A percentile compares a stretch with the other conserved stretches of the same genome.
Evolutionary conservation across 2,113 vertebrate genomes (phyloP).

Genomic region (Periophthalmodon schlosseri): DNA sequence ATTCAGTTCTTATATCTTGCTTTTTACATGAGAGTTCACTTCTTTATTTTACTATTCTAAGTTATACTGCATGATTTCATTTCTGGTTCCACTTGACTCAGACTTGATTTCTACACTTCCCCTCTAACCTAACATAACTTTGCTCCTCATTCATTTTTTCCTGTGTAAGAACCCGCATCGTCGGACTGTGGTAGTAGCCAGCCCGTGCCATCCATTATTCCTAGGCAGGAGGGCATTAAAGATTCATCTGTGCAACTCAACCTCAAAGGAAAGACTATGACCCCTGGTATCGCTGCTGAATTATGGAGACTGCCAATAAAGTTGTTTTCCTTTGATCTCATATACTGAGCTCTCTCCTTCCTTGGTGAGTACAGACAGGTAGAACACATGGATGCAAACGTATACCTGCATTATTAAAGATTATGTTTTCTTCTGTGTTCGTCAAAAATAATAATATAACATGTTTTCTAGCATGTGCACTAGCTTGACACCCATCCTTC

Average conservation of each 20-base stretch:
- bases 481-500: slow-evolving; percentile 15
- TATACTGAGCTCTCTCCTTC: slow-evolving; percentile 63
- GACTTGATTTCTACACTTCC: slow-evolving; percentile 22
- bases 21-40: too few species aligned
- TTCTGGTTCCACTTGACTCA: slow-evolving; percentile 20
- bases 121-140: slow-evolving; percentile 1
- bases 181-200: slow-evolving; percentile 49
- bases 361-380: slow-evolving; percentile 54
- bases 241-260: slow-evolving; percentile 74
- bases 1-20: too few species aligned
- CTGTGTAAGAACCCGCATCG: slow-evolving; percentile 41
- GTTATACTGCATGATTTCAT: neutral
- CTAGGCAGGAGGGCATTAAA: slow-evolving; percentile 72
- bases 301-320: slow-evolving; percentile 80
- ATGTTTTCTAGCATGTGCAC: slow-evolving; percentile 14
- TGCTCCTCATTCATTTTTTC: slow-evolving; percentile 32
- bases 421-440: neutral
- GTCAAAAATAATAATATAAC: neutral
- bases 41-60: too few species aligned
- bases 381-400: slow-evolving; percentile 38
- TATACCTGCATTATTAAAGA: neutral
- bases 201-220: slow-evolving; percentile 75
- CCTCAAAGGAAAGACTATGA: slow-evolving; percentile 77
- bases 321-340: slow-evolving; percentile 79
- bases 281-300: slow-evolving; percentile 78